Evolutionary conservation across 2,113 vertebrate genomes (phyloP).

Genomic region (Cichladusa arquata): DNA sequence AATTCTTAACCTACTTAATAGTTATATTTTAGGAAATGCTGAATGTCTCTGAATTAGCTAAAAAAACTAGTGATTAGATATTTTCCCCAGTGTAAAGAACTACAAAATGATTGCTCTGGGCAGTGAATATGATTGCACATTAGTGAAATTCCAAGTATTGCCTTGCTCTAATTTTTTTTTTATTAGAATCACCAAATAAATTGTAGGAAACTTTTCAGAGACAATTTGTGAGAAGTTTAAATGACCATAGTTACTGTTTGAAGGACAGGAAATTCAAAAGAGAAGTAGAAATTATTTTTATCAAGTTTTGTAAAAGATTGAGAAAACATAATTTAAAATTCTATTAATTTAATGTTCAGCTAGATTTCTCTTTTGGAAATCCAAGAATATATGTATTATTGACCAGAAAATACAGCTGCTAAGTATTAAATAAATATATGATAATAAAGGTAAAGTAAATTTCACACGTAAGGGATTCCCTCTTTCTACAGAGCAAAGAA

Average conservation of each 20-base stretch:
- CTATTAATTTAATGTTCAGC: background rate
- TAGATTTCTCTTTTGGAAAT: background rate
- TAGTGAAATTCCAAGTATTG: background rate
- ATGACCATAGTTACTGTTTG: background rate
- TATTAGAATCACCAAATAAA: background rate
- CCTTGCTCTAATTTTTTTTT: background rate
- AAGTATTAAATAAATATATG: background rate
- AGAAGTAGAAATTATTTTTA: background rate
- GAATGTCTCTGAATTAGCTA: constrained; percentile 11
- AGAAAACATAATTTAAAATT: background rate
- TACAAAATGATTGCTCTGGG: constrained; percentile 45
- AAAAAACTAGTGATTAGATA: constrained; percentile 27
- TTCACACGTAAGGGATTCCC: background rate
- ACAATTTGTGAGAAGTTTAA: background rate
- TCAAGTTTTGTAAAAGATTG: background rate
- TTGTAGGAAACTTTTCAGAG: background rate
- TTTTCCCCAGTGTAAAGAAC: constrained; percentile 21
- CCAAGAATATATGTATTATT: background rate
- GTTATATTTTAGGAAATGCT: background rate
- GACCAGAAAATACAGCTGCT: background rate
- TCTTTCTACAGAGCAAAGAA: background rate
- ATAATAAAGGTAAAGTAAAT: background rate
- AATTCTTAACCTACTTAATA: constrained; percentile 9
- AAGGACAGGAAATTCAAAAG: background rate
- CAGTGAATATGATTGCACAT: constrained; percentile 4